phyloP scores from a whole-genome alignment of 1,140 invertebrate genomes.

The Drosophila yakuba region DNA sequence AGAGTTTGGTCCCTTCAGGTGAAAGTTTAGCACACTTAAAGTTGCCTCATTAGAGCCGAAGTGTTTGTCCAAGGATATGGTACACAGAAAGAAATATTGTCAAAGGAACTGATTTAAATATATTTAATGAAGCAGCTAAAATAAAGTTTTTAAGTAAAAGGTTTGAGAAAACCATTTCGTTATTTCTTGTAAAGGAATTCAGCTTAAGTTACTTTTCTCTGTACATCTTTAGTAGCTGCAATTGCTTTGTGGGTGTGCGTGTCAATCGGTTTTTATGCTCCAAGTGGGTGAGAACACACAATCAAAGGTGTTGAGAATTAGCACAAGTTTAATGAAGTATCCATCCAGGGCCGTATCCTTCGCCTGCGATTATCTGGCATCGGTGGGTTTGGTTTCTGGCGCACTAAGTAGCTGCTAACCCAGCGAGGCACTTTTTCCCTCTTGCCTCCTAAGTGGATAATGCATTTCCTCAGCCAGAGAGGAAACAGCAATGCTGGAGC shows the following conservation, averaged over 20 bases:
- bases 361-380: slow-evolving; percentile 48
- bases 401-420: slow-evolving; percentile 69
- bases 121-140: too few species aligned
- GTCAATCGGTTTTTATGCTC: slow-evolving; percentile 56
- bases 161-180: too few species aligned
- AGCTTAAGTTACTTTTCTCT: neutral
- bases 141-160: neutral
- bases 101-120: neutral
- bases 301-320: slow-evolving; percentile 74
- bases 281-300: slow-evolving; percentile 21
- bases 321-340: slow-evolving; percentile 64
- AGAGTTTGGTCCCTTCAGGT: slow-evolving; percentile 44
- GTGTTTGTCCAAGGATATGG: slow-evolving; percentile 35
- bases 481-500: slow-evolving; percentile 43
- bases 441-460: slow-evolving; percentile 73
- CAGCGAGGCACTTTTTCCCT: slow-evolving; percentile 61
- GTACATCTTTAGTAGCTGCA: slow-evolving; percentile 14
- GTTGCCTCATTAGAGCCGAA: slow-evolving; percentile 68
- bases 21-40: slow-evolving; percentile 62
- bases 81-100: slow-evolving; percentile 1
- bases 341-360: slow-evolving; percentile 8
- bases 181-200: too few species aligned
- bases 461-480: slow-evolving; percentile 70
- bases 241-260: slow-evolving; percentile 39
- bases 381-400: slow-evolving; percentile 46